phyloP scores from a whole-genome alignment of 2,113 vertebrate species.

The Gavia stellata region DNA sequence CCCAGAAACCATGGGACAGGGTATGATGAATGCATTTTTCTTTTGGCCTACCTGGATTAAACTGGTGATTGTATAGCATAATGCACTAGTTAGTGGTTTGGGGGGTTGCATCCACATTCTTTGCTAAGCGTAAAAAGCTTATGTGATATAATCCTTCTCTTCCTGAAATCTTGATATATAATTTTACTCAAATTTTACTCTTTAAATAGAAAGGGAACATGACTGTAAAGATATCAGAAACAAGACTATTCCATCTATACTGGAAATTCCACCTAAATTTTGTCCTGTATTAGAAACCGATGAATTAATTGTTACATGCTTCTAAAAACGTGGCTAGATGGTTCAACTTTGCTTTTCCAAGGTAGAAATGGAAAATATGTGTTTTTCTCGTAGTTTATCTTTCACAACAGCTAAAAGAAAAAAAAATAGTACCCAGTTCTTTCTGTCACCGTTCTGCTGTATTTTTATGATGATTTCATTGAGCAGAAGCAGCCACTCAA shows the following conservation, averaged over 20 bases:
- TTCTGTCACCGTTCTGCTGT: neutral
- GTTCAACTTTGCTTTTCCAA: neutral
- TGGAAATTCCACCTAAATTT: neutral
- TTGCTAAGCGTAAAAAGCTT: neutral
- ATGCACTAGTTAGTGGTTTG: rapidly evolving
- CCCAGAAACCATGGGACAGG: neutral
- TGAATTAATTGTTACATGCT: neutral
- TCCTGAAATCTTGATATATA: neutral
- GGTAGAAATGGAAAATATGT: neutral
- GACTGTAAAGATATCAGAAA: neutral
- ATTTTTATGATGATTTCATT: neutral
- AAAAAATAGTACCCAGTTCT: neutral
- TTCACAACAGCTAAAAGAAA: neutral
- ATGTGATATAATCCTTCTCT: neutral
- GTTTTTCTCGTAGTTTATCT: neutral
- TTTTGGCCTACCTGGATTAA: neutral
- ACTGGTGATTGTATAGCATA: neutral
- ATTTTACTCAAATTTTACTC: neutral
- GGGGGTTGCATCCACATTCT: neutral
- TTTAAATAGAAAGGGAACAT: neutral
- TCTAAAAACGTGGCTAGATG: neutral
- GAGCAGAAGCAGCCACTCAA: neutral
- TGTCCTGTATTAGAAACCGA: neutral
- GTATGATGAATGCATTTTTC: neutral
- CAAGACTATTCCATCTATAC: neutral